phyloP scores from a whole-genome alignment of 2,888 invertebrate genomes.

The Andricus curvator region DNA sequence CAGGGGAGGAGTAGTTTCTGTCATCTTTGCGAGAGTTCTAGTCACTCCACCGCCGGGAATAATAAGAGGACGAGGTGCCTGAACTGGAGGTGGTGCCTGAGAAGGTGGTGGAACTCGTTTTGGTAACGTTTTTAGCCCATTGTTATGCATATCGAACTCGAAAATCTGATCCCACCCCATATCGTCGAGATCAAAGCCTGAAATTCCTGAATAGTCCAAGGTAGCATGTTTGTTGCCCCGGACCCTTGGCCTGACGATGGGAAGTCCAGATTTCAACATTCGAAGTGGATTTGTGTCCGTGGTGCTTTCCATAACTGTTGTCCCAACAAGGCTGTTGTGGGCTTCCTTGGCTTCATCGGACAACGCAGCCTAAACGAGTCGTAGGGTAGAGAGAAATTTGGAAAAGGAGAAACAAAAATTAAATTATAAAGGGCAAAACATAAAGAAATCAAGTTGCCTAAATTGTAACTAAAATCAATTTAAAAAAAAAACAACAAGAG shows the following conservation, averaged over 20 bases:
- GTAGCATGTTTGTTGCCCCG: conserved; percentile 79
- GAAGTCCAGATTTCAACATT: conserved; percentile 83
- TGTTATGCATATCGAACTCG: conserved; percentile 67
- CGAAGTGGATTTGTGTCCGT: conserved; percentile 82
- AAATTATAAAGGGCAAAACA: conserved; percentile 54
- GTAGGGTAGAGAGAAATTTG: conserved; percentile 62
- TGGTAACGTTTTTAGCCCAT: conserved; percentile 72
- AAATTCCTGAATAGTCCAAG: conserved; percentile 58
- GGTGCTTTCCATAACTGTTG: conserved; percentile 74
- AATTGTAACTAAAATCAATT: conserved; percentile 54
- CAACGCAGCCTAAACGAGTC: conserved; percentile 85
- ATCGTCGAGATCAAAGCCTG: conserved; percentile 62
- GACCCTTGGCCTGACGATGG: conserved; percentile 80
- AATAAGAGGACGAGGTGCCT: too few relatives aligned
- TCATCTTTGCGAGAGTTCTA: conserved; percentile 82
- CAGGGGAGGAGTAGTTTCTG: conserved; percentile 76
- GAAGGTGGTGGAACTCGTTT: conserved; percentile 71
- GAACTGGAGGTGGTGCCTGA: conserved; percentile 62
- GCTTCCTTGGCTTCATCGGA: conserved; percentile 95
- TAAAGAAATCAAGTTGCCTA: conserved; percentile 44
- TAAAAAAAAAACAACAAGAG: conserved; percentile 34
- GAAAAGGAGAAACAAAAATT: conserved; percentile 64
- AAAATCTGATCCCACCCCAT: conserved; percentile 57
- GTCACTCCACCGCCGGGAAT: conserved; percentile 85
- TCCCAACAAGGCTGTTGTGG: conserved; percentile 94